Evolutionary conservation across 2,113 vertebrate genomes (phyloP).

Genomic region (Laticauda laticaudata): DNA sequence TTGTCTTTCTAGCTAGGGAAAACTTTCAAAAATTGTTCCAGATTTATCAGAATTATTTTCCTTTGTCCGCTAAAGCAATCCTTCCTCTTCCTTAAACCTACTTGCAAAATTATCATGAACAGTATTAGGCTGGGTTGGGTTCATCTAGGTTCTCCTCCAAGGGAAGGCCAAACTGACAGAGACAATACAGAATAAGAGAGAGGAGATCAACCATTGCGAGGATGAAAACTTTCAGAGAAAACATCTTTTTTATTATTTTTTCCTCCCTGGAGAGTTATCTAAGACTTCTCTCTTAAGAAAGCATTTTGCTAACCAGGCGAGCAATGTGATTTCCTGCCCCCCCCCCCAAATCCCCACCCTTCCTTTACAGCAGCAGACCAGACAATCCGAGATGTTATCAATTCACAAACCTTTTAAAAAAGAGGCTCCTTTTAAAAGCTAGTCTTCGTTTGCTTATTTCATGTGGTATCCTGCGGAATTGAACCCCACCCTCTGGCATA

Average conservation of each 20-base stretch:
- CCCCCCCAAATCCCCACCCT: constrained; percentile 31
- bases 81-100: constrained; percentile 62
- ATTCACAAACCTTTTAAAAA: constrained; percentile 59
- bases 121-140: background rate
- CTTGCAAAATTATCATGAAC: background rate
- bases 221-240: background rate
- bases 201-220: background rate
- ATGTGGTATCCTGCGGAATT: constrained; percentile 67
- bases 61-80: constrained; percentile 52
- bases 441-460: constrained; percentile 74
- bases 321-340: constrained; percentile 60
- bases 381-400: constrained; percentile 77
- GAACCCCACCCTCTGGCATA: constrained; percentile 45
- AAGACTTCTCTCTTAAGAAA: constrained; percentile 2
- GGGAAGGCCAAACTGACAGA: background rate
- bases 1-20: constrained; percentile 63
- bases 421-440: constrained; percentile 68
- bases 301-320: constrained; percentile 21
- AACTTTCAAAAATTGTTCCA: constrained; percentile 47
- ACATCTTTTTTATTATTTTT: background rate
- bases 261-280: background rate
- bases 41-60: constrained; percentile 60
- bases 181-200: background rate
- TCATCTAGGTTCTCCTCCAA: background rate
- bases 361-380: constrained; percentile 54